Evolutionary conservation across 1,140 invertebrate genomes (phyloP), one percentile per base, ranked within the genome.

Genomic region (Hirudo medicinalis): DNA sequence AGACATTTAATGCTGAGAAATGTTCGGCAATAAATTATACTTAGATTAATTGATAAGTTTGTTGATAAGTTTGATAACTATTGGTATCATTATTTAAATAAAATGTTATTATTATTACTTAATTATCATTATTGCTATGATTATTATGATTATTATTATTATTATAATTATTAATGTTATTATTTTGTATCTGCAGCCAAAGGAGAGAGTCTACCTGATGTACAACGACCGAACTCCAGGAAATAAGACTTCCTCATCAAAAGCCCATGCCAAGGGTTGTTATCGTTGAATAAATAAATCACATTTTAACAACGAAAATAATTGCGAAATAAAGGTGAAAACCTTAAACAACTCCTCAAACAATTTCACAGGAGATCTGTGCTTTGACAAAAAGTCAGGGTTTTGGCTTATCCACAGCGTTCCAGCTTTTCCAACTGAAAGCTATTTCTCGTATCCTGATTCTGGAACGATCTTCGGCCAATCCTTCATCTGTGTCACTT

Each of bases 321-420:
- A 3, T 36, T 36, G 2, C 32, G 6, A 36, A 36, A 36, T 36
- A 36, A 36, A 36, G 6, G 32, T 3, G 6, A 3, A 36, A 2
- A 36, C 6, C 2, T 36, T 36, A 36, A 36, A 36, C 32, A 36
- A 36, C 32, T n/a, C n/a, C n/a, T n/a, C 32, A 36, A 36, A 36
- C 32, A 36, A 3, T 36, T 6, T 6, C 32, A 36, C 6, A 81
- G 83, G 93, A 3, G 86, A 89, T 0, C 79, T 95, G 20, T 83
- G 88, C 11, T 87, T 87, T n/a, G 86, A 91, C 75, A 81, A 85
- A 20, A 79, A 84, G 9, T 84, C 85, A 43, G 91, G 91, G 4
- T 86, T 94, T 76, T 96, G 92, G 92, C 77, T 96, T 57, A 86
- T 94, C 22, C 93, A 96, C 80, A 95, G 92, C 69, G 89, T 93